phyloP scores from a whole-genome alignment of 2,113 vertebrate species.

The Ranitomeya variabilis region DNA sequence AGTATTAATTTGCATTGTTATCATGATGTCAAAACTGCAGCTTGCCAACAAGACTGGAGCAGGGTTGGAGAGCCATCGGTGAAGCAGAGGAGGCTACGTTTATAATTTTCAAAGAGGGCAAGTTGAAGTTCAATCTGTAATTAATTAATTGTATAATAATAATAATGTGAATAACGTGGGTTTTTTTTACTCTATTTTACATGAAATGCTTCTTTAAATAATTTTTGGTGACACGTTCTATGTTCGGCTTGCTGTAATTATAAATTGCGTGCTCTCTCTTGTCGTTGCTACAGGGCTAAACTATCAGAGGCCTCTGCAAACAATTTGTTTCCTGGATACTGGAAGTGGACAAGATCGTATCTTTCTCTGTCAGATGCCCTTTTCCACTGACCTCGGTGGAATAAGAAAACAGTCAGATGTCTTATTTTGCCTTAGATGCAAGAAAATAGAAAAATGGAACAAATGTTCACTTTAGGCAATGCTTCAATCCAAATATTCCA shows the following conservation, averaged over 20 bases:
- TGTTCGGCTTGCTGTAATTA: background rate
- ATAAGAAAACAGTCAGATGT: slow-evolving; percentile 52
- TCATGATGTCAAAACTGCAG: no score
- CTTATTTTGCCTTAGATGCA: slow-evolving; percentile 39
- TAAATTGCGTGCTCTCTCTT: slow-evolving; percentile 32
- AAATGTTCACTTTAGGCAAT: slow-evolving; percentile 50
- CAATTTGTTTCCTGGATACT: slow-evolving; percentile 56
- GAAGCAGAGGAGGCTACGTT: no score
- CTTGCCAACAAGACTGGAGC: no score
- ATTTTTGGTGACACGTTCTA: slow-evolving; percentile 25
- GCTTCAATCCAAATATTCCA: slow-evolving; percentile 49
- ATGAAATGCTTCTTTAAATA: slow-evolving; percentile 35
- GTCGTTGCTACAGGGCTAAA: slow-evolving; percentile 42
- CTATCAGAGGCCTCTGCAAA: slow-evolving; percentile 47
- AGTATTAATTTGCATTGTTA: no score
- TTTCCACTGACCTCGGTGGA: slow-evolving; percentile 53
- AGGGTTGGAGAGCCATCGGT: no score
- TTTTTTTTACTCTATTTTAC: slow-evolving; percentile 4
- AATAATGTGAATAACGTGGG: no score
- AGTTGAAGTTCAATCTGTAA: no score
- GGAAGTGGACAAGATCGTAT: slow-evolving; percentile 52
- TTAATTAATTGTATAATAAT: background rate
- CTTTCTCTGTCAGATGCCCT: slow-evolving; percentile 56
- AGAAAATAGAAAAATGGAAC: slow-evolving; percentile 43
- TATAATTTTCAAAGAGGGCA: no score